Conservation (phyloP, 2,888 invertebrate species). For the Hofmannophila pseudospretella region DNA sequence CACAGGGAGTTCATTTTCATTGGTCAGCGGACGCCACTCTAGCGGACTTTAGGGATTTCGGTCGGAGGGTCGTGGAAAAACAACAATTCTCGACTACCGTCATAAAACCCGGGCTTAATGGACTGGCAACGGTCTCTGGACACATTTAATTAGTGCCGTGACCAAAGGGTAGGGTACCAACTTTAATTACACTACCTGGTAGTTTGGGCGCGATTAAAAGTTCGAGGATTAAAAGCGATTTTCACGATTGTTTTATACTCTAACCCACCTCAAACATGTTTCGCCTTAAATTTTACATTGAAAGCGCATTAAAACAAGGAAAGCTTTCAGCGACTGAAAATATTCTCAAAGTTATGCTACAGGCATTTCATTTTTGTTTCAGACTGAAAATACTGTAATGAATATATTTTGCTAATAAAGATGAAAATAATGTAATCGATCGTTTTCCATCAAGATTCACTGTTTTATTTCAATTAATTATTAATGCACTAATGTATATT, state of each 20-base stretch:
- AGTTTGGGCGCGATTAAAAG: slow-evolving; percentile 29
- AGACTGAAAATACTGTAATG: too few species aligned
- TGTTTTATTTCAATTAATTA: too few species aligned
- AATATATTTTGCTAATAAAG: too few species aligned
- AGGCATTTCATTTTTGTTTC: too few species aligned
- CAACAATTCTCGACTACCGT: slow-evolving; percentile 55
- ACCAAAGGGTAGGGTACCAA: slow-evolving; percentile 30
- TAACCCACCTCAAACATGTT: slow-evolving; percentile 4
- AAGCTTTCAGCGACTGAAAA: slow-evolving; percentile 16
- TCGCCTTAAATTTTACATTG: slow-evolving; percentile 6
- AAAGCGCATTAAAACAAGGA: slow-evolving; percentile 14
- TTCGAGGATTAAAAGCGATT: slow-evolving; percentile 32
- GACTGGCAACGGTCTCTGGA: slow-evolving; percentile 53
- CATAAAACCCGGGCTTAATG: slow-evolving; percentile 61
- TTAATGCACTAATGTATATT: too few species aligned
- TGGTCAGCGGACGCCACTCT: slow-evolving; percentile 36
- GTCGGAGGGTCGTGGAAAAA: slow-evolving; percentile 55
- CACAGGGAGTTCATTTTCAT: slow-evolving; percentile 16
- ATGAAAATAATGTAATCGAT: too few species aligned
- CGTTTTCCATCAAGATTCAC: too few species aligned
- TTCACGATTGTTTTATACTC: slow-evolving; percentile 12
- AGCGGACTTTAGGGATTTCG: slow-evolving; percentile 61
- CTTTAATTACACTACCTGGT: slow-evolving; percentile 26
- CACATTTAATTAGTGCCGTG: slow-evolving; percentile 66
- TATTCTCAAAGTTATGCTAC: too few species aligned